These are phyloP conservation scores for Paramormyrops hopkinsi DNA, from an alignment of 2,797 vertebrate species.

Conservation along the genomic window DNA sequence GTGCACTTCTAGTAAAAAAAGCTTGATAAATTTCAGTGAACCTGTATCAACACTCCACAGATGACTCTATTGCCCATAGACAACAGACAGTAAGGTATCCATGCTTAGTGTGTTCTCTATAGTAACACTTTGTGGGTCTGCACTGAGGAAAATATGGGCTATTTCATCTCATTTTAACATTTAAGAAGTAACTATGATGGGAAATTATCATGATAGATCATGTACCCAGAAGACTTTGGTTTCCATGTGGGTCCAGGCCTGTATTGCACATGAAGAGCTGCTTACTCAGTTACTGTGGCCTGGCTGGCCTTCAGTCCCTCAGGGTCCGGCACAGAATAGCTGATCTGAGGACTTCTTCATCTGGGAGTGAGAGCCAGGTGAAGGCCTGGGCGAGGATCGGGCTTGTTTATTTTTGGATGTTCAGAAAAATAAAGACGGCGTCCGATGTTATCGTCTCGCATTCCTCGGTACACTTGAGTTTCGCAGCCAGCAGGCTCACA, in stretches of 20 bases:
- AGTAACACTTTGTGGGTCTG: not conserved
- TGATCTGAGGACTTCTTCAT: not conserved
- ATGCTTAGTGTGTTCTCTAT: not conserved
- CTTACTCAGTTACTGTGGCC: not conserved
- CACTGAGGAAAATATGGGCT: not conserved
- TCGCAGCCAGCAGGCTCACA: not conserved
- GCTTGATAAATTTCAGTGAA: not conserved
- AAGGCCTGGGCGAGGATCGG: not conserved
- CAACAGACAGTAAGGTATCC: not conserved
- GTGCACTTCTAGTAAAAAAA: not conserved
- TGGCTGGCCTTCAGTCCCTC: not conserved
- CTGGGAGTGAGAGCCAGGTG: not conserved
- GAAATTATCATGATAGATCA: not conserved
- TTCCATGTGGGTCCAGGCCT: not conserved
- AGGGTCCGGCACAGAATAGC: not conserved
- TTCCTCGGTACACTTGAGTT: not conserved
- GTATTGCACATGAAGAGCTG: not conserved
- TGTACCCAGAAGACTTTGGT: not conserved
- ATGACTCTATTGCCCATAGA: not conserved
- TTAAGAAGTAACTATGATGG: not conserved
- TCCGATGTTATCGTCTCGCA: not conserved
- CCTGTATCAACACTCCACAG: not conserved
- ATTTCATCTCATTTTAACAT: not conserved
- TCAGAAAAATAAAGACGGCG: not conserved
- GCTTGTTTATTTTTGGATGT: slow-evolving; percentile 12